phyloP scores from a whole-genome alignment of 2,797 vertebrate species.

The Thalassophryne amazonica region DNA sequence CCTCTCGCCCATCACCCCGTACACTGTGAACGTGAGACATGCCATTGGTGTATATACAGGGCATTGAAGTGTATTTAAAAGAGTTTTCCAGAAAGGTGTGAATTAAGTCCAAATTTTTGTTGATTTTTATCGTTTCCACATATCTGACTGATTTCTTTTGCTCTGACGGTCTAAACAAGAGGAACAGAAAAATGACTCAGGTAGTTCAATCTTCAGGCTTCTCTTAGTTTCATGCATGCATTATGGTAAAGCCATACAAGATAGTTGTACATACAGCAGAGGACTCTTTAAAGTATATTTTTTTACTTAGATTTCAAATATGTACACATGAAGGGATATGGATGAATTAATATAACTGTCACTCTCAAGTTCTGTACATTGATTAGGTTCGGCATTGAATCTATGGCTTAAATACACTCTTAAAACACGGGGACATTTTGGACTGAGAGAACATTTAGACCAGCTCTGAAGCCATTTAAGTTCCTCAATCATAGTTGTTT shows the following conservation, averaged over 20 bases:
- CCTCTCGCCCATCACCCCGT: constrained; percentile 38
- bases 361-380: constrained; percentile 24
- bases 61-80: constrained; percentile 34
- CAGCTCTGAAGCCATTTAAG: constrained; percentile 12
- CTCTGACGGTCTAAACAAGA: constrained; percentile 40
- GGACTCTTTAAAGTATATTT: constrained; percentile 79
- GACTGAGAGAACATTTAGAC: neutral
- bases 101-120: constrained; percentile 29
- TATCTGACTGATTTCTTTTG: constrained; percentile 49
- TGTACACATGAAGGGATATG: constrained; percentile 49
- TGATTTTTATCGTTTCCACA: constrained; percentile 41
- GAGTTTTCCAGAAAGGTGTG: constrained; percentile 20
- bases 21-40: constrained; percentile 68
- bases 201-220: constrained; percentile 79
- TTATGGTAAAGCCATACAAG: constrained; percentile 81
- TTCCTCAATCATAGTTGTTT: too few species aligned
- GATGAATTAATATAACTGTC: constrained; percentile 43
- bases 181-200: constrained; percentile 76
- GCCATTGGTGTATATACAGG: constrained; percentile 45
- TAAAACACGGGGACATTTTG: neutral
- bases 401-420: constrained; percentile 5
- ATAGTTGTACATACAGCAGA: constrained; percentile 75
- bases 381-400: constrained; percentile 9
- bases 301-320: constrained; percentile 72
- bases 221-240: constrained; percentile 78